Evolutionary conservation across 2,797 vertebrate genomes (phyloP), one percentile per base, ranked within the genome.

Genomic region (Micropoecilia bifurca): DNA sequence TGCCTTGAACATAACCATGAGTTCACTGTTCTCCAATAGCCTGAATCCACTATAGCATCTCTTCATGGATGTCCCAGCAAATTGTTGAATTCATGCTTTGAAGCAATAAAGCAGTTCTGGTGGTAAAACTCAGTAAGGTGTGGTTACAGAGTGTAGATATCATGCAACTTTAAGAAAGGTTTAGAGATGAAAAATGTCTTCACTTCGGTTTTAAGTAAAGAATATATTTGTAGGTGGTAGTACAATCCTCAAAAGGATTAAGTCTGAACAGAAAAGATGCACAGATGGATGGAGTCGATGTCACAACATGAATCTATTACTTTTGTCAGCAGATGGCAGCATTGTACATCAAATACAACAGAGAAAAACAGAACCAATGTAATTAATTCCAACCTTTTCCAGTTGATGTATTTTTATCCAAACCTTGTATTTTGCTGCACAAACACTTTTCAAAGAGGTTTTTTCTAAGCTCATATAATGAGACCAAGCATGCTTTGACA

Each of bases 391-490:
- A 53, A 86, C 84, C 75, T 85, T 47, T 83, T 75, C 86, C 79
- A 41, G 75, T 90, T 92, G 89, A 90, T 91, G 86, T 95, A 95
- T 96, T 96, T 95, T 92, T 95, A 95, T 78, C 90, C 73, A 63
- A 74, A 18, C 28, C 6, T 43, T 77, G 39, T 33, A 45, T 45
- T 71, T 71, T 71, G 12, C 41, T 45, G 12, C 6, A 22, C 63
- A 41, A 68, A 68, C 30, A 39, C 61, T 41, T 41, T 69, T 47
- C 66, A 8, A 55, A 20, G 71, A 50, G 33, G 6, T 36, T 39
- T 69, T 80, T 82, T 79, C 77, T 69, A 74, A 30, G 50, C 45
- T 81, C 48, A 3, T 9, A 36, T 10, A 77, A 72, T 71, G 73
- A 69, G 89, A 84, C 86, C 85, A 90, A 79, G 78, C 82, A 55